Conservation (phyloP, 2,888 invertebrate genomes). For the Anodontia alba region DNA sequence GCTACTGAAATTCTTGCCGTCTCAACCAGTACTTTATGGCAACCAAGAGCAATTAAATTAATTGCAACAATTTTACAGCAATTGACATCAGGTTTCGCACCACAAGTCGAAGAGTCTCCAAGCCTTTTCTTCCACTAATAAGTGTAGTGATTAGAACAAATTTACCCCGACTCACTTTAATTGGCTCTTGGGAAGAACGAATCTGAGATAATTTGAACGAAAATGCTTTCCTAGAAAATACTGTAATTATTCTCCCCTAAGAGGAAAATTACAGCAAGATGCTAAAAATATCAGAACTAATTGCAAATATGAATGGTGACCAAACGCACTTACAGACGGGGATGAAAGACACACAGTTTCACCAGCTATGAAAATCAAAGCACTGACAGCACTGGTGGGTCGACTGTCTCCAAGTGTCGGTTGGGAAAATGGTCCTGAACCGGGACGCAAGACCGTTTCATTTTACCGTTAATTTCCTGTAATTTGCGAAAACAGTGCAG, state of each 20-base stretch:
- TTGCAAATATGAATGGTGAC: background rate
- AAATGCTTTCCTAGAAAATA: background rate
- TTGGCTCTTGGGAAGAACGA: background rate
- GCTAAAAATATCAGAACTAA: background rate
- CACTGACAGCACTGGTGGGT: too few relatives aligned
- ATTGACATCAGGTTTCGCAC: slow-evolving; percentile 1
- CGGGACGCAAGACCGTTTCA: too few relatives aligned
- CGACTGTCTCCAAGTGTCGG: too few relatives aligned
- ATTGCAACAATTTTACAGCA: slow-evolving; percentile 7
- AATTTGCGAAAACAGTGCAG: too few relatives aligned
- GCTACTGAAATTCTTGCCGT: background rate
- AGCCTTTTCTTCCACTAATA: background rate
- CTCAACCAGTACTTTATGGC: background rate
- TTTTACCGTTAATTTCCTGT: too few relatives aligned
- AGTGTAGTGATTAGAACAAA: slow-evolving; percentile 8
- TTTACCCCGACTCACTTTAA: slow-evolving; percentile 3
- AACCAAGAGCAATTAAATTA: slow-evolving; percentile 3
- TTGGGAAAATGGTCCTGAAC: too few relatives aligned
- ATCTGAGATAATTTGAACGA: background rate
- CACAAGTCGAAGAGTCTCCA: background rate
- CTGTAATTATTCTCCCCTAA: background rate
- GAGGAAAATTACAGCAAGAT: background rate
- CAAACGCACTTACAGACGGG: too few relatives aligned
- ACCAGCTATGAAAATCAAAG: too few relatives aligned
- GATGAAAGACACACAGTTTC: too few relatives aligned